Base-by-base conservation (phyloP, 2,797 vertebrate species). In the Siniperca undulata region DNA sequence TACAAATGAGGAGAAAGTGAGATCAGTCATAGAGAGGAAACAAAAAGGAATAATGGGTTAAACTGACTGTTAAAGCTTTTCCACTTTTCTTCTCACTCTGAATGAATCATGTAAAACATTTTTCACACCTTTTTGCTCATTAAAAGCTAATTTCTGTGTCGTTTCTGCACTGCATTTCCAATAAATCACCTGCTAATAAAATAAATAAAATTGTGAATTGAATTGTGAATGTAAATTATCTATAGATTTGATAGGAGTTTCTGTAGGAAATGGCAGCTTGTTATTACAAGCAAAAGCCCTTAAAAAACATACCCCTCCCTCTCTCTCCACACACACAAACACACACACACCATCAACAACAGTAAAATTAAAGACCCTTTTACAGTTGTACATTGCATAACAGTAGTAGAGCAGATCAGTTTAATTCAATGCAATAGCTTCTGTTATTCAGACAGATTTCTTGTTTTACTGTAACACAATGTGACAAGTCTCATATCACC, bases 21-120 rank as follows among this genome's bases (percentile, higher is more conserved):
- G 27, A 73, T 53, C 11, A 42, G 66, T 44, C 12, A 20, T 14
- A 36, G 48, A 66, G 55, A 48, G 22, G 27, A 40, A 48, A 78
- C 20, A 74, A 61, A 55, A 6, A 36, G 59, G 34, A 71, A 76
- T 66, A 62, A 80, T 81, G 46, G 40, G 78, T 82, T 81, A 81
- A 83, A 81, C n/a, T 78, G 70, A 66, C 20, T 77, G 80, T 76
- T 83, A 80, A 84, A 85, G 42, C 62, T 60, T 38, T 22, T 36
- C 55, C 27, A 52, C 36, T 55, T 52, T 38, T 69, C 12, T 56
- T 48, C 36, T 19, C 27, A 36, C 27, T 40, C 44, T 66, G 27
- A 64, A 38, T 66, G 22, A 10, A 74, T 61, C 34, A 7, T 52
- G 71, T 27, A 3, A 55, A 48, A 58, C 40, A 70, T 48, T 38